phyloP scores from a whole-genome alignment of 2,113 vertebrate species.

The Tympanuchus pallidicinctus region DNA sequence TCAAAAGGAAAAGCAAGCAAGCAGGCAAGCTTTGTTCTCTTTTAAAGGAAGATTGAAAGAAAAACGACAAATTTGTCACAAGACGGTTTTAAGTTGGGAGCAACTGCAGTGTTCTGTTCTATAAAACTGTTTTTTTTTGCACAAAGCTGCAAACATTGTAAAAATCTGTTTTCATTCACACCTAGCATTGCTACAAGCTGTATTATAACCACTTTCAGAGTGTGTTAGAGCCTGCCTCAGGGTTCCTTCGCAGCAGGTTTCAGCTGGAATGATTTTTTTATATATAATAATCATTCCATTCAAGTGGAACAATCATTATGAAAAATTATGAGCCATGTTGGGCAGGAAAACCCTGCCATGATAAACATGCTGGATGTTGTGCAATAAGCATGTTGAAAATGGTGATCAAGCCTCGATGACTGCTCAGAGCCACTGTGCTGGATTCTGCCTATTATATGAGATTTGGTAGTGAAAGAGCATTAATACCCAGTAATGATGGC shows the following conservation, averaged over 20 bases:
- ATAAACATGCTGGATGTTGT: constrained; percentile 21
- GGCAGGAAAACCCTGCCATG: neutral
- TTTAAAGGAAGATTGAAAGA: neutral
- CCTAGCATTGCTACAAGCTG: constrained; percentile 59
- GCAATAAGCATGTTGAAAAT: neutral
- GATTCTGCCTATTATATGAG: neutral
- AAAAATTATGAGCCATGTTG: constrained; percentile 30
- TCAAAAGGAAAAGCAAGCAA: neutral
- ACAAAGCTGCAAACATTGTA: constrained; percentile 60
- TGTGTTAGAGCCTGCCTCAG: constrained; percentile 55
- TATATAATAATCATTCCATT: constrained; percentile 51
- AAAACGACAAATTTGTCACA: constrained; percentile 20
- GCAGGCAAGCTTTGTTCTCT: neutral
- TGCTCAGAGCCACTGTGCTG: neutral
- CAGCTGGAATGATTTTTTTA: constrained; percentile 61
- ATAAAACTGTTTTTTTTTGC: constrained; percentile 65
- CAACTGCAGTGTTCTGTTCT: constrained; percentile 52
- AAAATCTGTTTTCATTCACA: constrained; percentile 70
- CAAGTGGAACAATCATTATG: constrained; percentile 24
- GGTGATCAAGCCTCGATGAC: neutral
- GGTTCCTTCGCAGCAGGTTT: constrained; percentile 62
- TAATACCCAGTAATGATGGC: neutral
- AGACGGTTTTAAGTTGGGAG: constrained; percentile 50
- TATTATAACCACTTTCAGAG: constrained; percentile 60
- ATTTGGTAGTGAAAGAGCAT: neutral